A percentile compares a stretch with the other conserved stretches of the same genome.
phyloP scores from a whole-genome alignment of 2,113 vertebrate genomes.

The Heterotis niloticus region DNA sequence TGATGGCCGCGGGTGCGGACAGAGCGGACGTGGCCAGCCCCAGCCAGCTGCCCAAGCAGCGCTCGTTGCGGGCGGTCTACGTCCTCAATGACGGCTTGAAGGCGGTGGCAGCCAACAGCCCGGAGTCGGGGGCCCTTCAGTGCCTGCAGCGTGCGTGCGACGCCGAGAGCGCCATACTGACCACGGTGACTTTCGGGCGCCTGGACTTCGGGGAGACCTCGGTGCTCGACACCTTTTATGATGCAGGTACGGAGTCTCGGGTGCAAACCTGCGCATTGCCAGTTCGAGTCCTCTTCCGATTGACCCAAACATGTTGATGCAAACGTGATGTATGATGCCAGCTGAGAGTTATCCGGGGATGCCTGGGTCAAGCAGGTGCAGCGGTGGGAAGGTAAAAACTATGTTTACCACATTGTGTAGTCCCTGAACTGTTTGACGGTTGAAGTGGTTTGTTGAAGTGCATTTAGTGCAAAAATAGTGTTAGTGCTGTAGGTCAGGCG shows the following conservation, averaged over 20 bases:
- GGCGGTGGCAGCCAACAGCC: slow-evolving; percentile 67
- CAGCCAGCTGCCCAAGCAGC: slow-evolving; percentile 55
- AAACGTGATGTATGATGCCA: too few species aligned
- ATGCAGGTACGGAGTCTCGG: slow-evolving; percentile 72
- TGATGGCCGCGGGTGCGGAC: slow-evolving; percentile 30
- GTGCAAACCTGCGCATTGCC: background rate
- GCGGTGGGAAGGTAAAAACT: too few species aligned
- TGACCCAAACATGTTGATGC: too few species aligned
- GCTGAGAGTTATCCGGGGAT: too few species aligned
- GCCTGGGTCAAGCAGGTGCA: too few species aligned
- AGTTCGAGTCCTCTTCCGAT: too few species aligned
- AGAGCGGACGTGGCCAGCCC: slow-evolving; percentile 41
- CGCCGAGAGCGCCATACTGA: slow-evolving; percentile 76
- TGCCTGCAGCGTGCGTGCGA: slow-evolving; percentile 82
- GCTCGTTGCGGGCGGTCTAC: slow-evolving; percentile 73
- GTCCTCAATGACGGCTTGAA: slow-evolving; percentile 75
- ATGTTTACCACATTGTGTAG: too few species aligned
- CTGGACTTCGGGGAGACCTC: slow-evolving; percentile 84
- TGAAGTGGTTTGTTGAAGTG: too few species aligned
- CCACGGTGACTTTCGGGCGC: slow-evolving; percentile 75
- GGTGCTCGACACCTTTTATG: slow-evolving; percentile 86
- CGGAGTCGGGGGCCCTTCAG: slow-evolving; percentile 77
- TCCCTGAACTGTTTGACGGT: too few species aligned
- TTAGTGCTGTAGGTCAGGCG: too few species aligned
- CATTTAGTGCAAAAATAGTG: too few species aligned